Base-by-base conservation (phyloP, 1,140 invertebrate species). In the Aporrectodea caliginosa region DNA sequence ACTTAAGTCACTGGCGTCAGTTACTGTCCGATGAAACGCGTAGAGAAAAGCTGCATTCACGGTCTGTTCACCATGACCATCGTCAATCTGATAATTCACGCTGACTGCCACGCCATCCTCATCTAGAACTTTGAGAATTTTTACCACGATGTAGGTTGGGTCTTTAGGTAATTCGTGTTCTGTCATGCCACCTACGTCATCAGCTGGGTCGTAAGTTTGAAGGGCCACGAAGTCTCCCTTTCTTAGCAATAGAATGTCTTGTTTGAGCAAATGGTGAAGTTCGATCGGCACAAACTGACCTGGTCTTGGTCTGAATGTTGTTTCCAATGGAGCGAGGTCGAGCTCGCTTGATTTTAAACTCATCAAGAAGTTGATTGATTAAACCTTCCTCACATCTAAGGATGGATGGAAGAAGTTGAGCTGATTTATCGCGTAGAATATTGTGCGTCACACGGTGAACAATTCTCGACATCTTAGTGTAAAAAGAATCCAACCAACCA, bases 111-210 rank as follows among this genome's bases (percentile, higher is more conserved):
- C 33, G 29, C 2, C 27, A 1, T n/a, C 31, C 0, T 35, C 27
- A 32, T 68, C 1, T 22, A 35, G 29, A 12, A 43, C 43, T 29
- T 76, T 1, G 43, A 76, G 34, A n/a, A 76, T 76, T 32, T 76
- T 29, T 1, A 76, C 75, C 75, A 76, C 33, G n/a, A 76, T 76
- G 35, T 58, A 76, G 16, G 33, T 76, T 0, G 75, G 75, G 27
- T 43, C 33, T 2, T 27, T 27, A 58, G 43, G 27, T 16, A 35
- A n/a, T 2, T 35, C 35, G 27, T 43, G 12, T 16, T 76, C 35
- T 12, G 29, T 1, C 0, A 27, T n/a, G 29, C 43, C 75, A 29
- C 6, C n/a, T 1, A 43, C 75, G 6, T 29, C 22, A 6, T 76
- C 32, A n/a, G 35, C 27, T 14, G 75, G 16, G 29, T 35, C 43